Conservation (phyloP, 2,113 vertebrate genomes). For the Pteruthius melanotis region DNA sequence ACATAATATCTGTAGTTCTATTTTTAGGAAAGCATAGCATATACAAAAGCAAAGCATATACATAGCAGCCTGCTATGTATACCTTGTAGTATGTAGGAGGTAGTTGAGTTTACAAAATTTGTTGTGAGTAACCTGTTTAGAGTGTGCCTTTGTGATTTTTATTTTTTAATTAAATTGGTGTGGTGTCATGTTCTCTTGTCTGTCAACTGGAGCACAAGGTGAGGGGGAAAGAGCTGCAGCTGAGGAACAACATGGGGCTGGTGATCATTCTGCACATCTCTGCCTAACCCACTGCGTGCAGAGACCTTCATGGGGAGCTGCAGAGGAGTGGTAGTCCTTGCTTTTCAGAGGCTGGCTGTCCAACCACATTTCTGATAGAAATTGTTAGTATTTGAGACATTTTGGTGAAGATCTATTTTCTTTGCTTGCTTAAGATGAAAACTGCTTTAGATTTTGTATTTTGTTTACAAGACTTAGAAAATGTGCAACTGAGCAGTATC, state of each 20-base stretch:
- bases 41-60: no score
- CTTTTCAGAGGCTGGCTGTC: neutral
- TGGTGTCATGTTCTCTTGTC: neutral
- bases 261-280: neutral
- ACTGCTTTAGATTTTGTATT: neutral
- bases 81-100: neutral
- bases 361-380: neutral
- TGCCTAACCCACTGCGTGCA: neutral
- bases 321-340: neutral
- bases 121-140: neutral
- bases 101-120: neutral
- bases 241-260: neutral
- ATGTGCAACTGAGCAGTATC: neutral
- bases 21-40: neutral
- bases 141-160: neutral
- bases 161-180: neutral
- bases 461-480: neutral
- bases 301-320: neutral
- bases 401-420: neutral
- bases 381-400: neutral
- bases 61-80: neutral
- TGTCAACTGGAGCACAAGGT: neutral
- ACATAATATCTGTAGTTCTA: neutral
- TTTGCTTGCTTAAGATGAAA: neutral
- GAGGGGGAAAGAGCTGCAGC: neutral